Percentiles rank a stretch among this genome's conserved stretches.
phyloP scores from a whole-genome alignment of 2,797 vertebrate species.

The Corythornis leucogaster region DNA sequence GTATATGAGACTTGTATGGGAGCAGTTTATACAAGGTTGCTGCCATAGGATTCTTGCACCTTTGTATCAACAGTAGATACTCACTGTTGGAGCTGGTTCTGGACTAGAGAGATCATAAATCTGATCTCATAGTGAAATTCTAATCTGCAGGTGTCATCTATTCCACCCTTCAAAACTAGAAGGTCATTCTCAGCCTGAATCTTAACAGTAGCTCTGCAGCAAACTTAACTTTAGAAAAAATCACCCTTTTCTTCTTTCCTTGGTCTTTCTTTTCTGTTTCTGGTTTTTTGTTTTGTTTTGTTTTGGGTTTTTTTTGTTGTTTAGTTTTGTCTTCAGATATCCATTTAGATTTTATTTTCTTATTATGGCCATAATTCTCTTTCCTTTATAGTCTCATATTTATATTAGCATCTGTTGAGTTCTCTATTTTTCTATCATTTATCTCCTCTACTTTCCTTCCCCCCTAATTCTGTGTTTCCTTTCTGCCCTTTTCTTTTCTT shows the following conservation, averaged over 20 bases:
- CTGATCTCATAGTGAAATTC: neutral
- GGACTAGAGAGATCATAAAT: neutral
- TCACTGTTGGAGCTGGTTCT: neutral
- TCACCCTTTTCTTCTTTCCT: neutral
- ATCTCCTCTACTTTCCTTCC: neutral
- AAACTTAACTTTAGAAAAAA: neutral
- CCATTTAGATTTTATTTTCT: neutral
- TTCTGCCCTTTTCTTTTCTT: neutral
- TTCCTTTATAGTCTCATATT: neutral
- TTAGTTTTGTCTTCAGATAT: neutral
- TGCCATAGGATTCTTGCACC: neutral
- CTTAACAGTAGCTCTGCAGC: neutral
- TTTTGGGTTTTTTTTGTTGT: too few relatives aligned
- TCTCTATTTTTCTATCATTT: neutral
- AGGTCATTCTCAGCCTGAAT: neutral
- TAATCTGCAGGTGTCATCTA: neutral
- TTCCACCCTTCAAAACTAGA: neutral
- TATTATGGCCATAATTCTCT: fast-evolving
- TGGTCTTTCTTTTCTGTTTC: neutral
- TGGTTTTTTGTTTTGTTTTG: neutral
- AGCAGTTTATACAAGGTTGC: neutral
- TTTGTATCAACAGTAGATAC: neutral
- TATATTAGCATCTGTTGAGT: neutral
- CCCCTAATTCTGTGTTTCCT: neutral
- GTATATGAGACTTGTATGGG: neutral